Evolutionary conservation across 2,113 vertebrate genomes (phyloP).

Genomic region (Podarcis muralis): DNA sequence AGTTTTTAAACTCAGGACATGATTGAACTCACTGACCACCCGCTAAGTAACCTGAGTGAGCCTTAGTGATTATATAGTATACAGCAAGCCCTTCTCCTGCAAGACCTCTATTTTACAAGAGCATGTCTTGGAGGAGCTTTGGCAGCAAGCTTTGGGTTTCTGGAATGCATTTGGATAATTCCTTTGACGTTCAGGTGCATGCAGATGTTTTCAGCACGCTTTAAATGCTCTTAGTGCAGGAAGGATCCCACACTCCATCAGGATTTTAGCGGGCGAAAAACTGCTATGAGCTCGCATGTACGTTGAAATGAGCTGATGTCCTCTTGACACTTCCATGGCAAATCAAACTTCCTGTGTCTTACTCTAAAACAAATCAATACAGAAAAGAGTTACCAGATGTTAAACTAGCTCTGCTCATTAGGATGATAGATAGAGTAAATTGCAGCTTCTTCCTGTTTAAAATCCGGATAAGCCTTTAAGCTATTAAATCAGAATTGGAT

Average conservation of each 20-base stretch:
- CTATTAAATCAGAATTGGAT: conserved; percentile 59
- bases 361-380: conserved; percentile 59
- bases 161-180: background rate
- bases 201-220: background rate
- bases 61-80: background rate
- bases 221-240: background rate
- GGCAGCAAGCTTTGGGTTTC: background rate
- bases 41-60: background rate
- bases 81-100: background rate
- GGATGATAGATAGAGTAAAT: conserved; percentile 49
- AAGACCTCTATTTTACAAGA: background rate
- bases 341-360: conserved; percentile 56
- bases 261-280: background rate
- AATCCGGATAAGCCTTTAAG: conserved; percentile 65
- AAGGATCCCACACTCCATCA: background rate
- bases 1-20: background rate
- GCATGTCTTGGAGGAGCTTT: background rate
- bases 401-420: conserved; percentile 53
- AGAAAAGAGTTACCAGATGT: conserved; percentile 47
- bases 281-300: conserved; percentile 4
- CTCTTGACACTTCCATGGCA: conserved; percentile 31
- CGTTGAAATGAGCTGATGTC: background rate
- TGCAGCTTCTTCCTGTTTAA: conserved; percentile 42
- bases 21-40: background rate
- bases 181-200: fast-evolving